Conservation (phyloP, 2,797 vertebrate species). For the Distichodus sexfasciatus region DNA sequence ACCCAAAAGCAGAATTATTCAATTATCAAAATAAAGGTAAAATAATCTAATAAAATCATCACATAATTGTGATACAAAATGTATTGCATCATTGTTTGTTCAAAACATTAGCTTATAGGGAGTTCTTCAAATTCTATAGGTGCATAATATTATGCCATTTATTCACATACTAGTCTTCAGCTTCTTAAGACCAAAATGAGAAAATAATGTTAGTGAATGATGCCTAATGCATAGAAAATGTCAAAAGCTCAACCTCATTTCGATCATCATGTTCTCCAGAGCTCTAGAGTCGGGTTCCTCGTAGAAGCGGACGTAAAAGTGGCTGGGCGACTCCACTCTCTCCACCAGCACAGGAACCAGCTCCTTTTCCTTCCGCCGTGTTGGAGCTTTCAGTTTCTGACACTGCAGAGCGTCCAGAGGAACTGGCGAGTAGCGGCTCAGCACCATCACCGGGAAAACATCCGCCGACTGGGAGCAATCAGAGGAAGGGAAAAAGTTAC, state of each 20-base stretch:
- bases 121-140: no score
- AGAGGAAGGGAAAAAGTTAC: neutral
- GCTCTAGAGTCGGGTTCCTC: constrained; percentile 69
- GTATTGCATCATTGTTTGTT: no score
- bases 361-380: constrained; percentile 58
- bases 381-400: constrained; percentile 74
- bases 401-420: constrained; percentile 81
- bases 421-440: constrained; percentile 53
- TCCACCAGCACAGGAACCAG: constrained; percentile 82
- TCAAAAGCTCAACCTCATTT: constrained; percentile 83
- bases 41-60: no score
- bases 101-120: no score
- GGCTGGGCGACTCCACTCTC: constrained; percentile 77
- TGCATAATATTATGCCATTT: no score
- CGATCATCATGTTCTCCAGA: constrained; percentile 87
- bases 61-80: no score
- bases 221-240: neutral
- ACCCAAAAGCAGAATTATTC: no score
- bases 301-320: constrained; percentile 83
- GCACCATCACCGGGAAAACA: constrained; percentile 48
- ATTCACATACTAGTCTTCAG: no score
- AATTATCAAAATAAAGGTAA: no score
- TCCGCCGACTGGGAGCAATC: constrained; percentile 46
- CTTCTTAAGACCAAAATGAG: no score
- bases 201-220: no score